These are phyloP conservation scores for Litocranius walleri DNA, from an alignment of 2,113 vertebrate genomes.

Conservation along the genomic window DNA sequence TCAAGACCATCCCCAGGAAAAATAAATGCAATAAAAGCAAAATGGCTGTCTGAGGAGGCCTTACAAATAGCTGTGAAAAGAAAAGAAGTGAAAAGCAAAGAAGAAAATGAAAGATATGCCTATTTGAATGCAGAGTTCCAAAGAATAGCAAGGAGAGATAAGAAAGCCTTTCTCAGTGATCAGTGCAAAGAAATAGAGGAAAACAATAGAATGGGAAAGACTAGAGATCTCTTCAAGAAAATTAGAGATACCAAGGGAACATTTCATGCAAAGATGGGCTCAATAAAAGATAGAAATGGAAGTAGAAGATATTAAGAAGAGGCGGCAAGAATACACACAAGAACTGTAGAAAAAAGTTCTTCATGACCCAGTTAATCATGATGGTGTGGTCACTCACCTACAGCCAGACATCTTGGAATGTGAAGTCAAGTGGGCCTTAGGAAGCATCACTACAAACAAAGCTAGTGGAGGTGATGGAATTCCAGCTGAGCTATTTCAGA, in stretches of 20 bases:
- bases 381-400: not conserved
- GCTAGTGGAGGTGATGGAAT: not conserved
- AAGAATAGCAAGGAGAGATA: not conserved
- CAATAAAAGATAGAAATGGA: not conserved
- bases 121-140: not conserved
- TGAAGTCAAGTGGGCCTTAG: not conserved
- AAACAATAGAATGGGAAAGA: not conserved
- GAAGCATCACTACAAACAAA: accelerated
- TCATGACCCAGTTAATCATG: accelerated
- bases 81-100: not conserved
- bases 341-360: not conserved
- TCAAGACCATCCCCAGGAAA: not conserved
- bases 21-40: not conserved
- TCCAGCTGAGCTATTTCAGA: not conserved
- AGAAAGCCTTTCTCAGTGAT: not conserved
- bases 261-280: not conserved
- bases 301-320: not conserved
- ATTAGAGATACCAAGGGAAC: not conserved
- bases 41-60: not conserved
- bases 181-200: not conserved
- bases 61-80: not conserved
- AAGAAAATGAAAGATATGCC: not conserved
- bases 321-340: not conserved
- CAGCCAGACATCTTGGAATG: not conserved
- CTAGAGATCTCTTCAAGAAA: not conserved